These are phyloP conservation scores for Notamacropus eugenii DNA, from an alignment of 2,797 vertebrate species.

Conservation along the genomic window DNA sequence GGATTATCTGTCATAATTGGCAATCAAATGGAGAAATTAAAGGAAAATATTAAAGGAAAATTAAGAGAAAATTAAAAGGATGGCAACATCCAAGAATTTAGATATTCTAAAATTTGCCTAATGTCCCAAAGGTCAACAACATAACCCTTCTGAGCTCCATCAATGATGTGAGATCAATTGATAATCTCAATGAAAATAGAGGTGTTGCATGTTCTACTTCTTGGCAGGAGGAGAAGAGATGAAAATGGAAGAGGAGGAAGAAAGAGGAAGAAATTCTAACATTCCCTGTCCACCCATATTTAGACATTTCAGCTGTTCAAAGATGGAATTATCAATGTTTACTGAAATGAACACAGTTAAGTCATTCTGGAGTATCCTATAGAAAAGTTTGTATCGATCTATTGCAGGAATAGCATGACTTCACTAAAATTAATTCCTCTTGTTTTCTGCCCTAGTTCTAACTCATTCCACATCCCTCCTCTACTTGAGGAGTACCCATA, in stretches of 20 bases:
- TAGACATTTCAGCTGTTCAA: background rate
- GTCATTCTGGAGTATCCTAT: background rate
- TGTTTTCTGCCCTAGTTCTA: background rate
- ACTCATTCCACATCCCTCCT: background rate
- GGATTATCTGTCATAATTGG: background rate
- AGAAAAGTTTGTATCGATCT: background rate
- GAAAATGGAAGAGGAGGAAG: background rate
- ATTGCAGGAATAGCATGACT: background rate
- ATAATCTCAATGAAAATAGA: background rate
- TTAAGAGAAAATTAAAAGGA: background rate
- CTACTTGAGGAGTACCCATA: conserved; percentile 6
- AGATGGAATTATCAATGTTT: background rate
- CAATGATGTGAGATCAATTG: background rate
- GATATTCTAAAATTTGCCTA: background rate
- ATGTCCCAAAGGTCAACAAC: background rate
- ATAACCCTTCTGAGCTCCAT: background rate
- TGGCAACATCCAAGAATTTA: background rate
- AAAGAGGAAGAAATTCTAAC: background rate
- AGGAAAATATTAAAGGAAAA: background rate
- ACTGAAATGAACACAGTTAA: conserved; percentile 5
- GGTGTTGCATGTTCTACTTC: background rate
- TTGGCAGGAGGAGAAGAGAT: background rate
- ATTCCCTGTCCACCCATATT: background rate
- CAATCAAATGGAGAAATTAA: background rate
- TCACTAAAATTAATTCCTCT: background rate